Conservation (phyloP, 2,888 invertebrate genomes). For the Anodontia alba region DNA sequence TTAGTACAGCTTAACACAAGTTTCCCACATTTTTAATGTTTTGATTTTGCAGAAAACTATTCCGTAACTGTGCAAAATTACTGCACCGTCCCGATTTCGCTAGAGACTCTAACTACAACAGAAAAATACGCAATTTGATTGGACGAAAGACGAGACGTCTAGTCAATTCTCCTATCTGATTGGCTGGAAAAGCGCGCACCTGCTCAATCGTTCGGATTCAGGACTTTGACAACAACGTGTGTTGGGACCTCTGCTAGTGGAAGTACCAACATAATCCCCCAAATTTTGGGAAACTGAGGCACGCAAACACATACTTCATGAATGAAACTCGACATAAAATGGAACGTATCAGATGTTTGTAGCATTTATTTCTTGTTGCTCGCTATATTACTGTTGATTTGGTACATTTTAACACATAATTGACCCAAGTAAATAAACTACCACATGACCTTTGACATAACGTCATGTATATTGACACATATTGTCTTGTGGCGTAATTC, state of each 20-base stretch:
- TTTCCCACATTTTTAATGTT: not conserved
- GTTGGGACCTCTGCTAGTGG: not conserved
- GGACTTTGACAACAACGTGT: slow-evolving; percentile 9
- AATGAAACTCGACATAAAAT: slow-evolving; percentile 2
- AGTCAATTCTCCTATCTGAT: slow-evolving; percentile 10
- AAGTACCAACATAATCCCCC: not conserved
- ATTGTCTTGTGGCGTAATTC: slow-evolving; percentile 4
- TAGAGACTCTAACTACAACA: slow-evolving; percentile 65
- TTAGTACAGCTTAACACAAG: slow-evolving; percentile 39
- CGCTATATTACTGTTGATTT: not conserved
- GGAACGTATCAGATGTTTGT: not conserved
- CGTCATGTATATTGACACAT: slow-evolving; percentile 15
- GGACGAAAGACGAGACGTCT: slow-evolving; percentile 41
- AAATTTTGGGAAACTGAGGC: not conserved
- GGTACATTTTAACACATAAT: not conserved
- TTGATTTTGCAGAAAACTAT: slow-evolving; percentile 32
- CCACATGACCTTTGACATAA: slow-evolving; percentile 17
- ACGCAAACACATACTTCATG: not conserved
- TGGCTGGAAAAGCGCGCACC: slow-evolving; percentile 30
- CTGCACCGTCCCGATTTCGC: slow-evolving; percentile 22
- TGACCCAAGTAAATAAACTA: slow-evolving; percentile 17
- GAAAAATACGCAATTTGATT: slow-evolving; percentile 59
- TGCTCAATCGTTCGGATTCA: slow-evolving; percentile 13
- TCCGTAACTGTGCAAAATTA: slow-evolving; percentile 37
- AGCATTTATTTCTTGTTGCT: not conserved